Evolutionary conservation across 2,888 invertebrate genomes (phyloP).

Genomic region (Himalopsyche japonica): DNA sequence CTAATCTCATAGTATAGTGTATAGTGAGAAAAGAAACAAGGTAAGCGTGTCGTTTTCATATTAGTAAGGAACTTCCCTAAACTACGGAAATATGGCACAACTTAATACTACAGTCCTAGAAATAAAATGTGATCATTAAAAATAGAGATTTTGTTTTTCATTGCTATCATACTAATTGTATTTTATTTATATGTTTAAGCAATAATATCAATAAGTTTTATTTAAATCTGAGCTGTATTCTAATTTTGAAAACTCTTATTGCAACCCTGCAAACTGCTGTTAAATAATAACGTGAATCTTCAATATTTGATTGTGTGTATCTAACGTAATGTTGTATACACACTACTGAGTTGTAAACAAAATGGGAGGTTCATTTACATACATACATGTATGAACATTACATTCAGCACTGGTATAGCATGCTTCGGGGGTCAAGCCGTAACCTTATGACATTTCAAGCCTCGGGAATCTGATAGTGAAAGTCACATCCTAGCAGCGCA

Average conservation of each 20-base stretch:
- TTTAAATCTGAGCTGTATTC: no score
- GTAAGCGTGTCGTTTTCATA: no score
- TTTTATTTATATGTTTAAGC: no score
- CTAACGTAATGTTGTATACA: neutral
- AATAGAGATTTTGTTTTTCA: no score
- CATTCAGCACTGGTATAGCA: neutral
- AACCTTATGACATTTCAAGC: conserved; percentile 35
- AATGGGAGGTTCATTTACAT: neutral
- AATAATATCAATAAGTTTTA: no score
- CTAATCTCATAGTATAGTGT: no score
- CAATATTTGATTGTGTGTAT: neutral
- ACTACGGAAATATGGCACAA: no score
- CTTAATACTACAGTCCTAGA: no score
- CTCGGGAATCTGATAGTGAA: conserved; percentile 30
- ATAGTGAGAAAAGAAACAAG: no score
- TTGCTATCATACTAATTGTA: no score
- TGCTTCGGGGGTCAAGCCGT: conserved; percentile 24
- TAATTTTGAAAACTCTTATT: neutral
- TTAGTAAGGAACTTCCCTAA: no score
- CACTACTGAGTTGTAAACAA: neutral
- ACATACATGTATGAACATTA: neutral
- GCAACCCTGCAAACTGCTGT: neutral
- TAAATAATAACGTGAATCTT: neutral
- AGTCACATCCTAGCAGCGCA: conserved; percentile 19
- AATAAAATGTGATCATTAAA: no score